Conservation (phyloP, 2,797 vertebrate genomes). For the Gymnothorax javanicus region DNA sequence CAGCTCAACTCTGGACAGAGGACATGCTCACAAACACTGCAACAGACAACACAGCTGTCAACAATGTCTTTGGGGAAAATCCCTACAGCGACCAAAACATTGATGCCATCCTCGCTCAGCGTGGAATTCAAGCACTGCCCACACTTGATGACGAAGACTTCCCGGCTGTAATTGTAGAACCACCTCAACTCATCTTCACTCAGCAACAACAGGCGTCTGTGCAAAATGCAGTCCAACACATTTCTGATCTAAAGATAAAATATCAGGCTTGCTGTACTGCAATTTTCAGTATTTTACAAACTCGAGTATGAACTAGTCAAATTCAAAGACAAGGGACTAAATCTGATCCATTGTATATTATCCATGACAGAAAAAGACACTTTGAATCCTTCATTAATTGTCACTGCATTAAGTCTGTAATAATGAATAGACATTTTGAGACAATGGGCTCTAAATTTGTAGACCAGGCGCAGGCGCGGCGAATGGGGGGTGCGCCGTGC, state of each 20-base stretch:
- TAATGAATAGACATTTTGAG: background rate
- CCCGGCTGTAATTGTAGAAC: slow-evolving; percentile 29
- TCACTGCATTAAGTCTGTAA: background rate
- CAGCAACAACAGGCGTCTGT: slow-evolving; percentile 35
- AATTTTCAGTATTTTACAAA: slow-evolving; percentile 27
- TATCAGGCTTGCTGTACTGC: slow-evolving; percentile 31
- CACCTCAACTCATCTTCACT: slow-evolving; percentile 37
- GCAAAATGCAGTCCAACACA: slow-evolving; percentile 25
- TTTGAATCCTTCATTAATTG: background rate
- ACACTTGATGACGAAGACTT: slow-evolving; percentile 27
- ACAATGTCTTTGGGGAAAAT: slow-evolving; percentile 46
- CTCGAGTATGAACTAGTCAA: background rate
- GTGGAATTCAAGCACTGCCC: slow-evolving; percentile 37
- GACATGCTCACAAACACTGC: slow-evolving; percentile 36
- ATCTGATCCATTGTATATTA: background rate
- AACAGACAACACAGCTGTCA: slow-evolving; percentile 38
- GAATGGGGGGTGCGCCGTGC: too few species aligned
- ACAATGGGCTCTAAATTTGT: too few species aligned
- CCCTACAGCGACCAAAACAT: slow-evolving; percentile 34
- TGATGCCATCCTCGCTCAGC: slow-evolving; percentile 31
- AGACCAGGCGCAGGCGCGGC: too few species aligned
- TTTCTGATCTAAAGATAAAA: slow-evolving; percentile 36
- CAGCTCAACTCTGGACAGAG: slow-evolving; percentile 36
- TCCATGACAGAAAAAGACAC: background rate
- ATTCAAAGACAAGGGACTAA: slow-evolving; percentile 17